Base-by-base conservation (phyloP, 2,113 vertebrate genomes). In the Ovibos moschatus region DNA sequence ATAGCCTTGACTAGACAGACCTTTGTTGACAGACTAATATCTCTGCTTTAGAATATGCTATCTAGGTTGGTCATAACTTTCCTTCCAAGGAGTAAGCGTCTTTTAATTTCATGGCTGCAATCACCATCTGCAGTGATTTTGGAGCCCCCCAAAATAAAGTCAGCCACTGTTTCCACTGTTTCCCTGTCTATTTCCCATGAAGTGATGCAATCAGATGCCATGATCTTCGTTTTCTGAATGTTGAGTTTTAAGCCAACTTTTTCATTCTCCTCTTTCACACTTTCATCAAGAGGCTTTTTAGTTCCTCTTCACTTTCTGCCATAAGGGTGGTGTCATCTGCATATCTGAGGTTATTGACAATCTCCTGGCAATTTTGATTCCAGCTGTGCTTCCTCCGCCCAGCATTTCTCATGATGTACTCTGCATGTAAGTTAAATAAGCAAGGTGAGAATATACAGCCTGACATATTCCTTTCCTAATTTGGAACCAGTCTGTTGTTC, bases 401-500 rank as follows among this genome's bases (percentile, higher is more conserved):
- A 67, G 17, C 2, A 0, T 67, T 67, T 36, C 33, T 10, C 64
- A 36, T 67, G 17, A 67, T 36, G 8, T 67, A 67, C 2, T 67
- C 17, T 67, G 33, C 33, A 67, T 21, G 11, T 0, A 67, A 67
- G 33, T 67, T 36, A 67, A 67, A 36, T 10, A 5, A 67, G 64
- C 33, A 67, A 33, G 17, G 7, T 67, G 33, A 67, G 16, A 67
- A n/a, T 21, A 67, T 36, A 67, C 16, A 67, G 33, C 64, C 8
- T 67, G 17, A 67, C 0, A 0, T 9, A 21, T 9, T 36, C 17
- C 33, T 67, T 67, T 67, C 1, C 33, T 17, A 5, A 10, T 67
- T 36, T 67, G 64, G 33, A 67, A 67, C 33, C 64, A 21, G 64
- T 67, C 33, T 67, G 64, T 67, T 21, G 33, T 10, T 36, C 64